phyloP scores from a whole-genome alignment of 2,888 invertebrate genomes.

The Carterocephalus palaemon region DNA sequence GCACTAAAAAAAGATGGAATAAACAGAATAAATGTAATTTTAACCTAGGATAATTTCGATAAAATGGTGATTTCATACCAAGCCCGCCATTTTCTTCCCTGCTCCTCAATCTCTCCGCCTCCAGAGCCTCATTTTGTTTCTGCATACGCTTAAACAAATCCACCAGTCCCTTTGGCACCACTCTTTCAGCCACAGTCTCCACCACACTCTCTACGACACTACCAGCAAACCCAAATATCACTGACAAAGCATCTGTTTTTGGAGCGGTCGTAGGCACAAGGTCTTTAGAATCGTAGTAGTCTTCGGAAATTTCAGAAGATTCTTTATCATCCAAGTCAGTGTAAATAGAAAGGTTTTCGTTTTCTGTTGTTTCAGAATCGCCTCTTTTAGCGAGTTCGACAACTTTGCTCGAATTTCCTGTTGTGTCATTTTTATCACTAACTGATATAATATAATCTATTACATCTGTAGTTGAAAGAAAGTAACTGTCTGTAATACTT shows the following conservation, averaged over 20 bases:
- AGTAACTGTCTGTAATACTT: constrained; percentile 27
- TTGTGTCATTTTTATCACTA: constrained; percentile 30
- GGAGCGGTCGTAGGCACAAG: constrained; percentile 63
- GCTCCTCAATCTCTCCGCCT: constrained; percentile 67
- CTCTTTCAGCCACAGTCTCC: constrained; percentile 66
- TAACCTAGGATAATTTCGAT: no score
- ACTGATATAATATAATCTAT: constrained; percentile 26
- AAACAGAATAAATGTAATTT: no score
- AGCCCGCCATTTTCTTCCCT: constrained; percentile 73
- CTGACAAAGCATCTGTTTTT: constrained; percentile 64
- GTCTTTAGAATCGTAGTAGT: constrained; percentile 70
- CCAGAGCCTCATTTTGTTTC: constrained; percentile 65
- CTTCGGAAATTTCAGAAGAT: constrained; percentile 58
- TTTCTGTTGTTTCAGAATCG: constrained; percentile 38
- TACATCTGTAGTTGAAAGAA: constrained; percentile 30
- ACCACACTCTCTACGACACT: constrained; percentile 70
- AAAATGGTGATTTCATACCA: no score
- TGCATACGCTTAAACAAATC: constrained; percentile 72
- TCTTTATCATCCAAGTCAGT: constrained; percentile 62
- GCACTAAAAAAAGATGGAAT: no score
- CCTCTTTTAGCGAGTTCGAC: constrained; percentile 28
- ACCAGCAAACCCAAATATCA: constrained; percentile 68
- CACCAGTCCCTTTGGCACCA: constrained; percentile 65
- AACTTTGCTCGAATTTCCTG: constrained; percentile 34
- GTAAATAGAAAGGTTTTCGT: constrained; percentile 54